A percentile compares a stretch with the other conserved stretches of the same genome.
Evolutionary conservation across 2,797 vertebrate species (phyloP).

Genomic region (Malacoraja senta): DNA sequence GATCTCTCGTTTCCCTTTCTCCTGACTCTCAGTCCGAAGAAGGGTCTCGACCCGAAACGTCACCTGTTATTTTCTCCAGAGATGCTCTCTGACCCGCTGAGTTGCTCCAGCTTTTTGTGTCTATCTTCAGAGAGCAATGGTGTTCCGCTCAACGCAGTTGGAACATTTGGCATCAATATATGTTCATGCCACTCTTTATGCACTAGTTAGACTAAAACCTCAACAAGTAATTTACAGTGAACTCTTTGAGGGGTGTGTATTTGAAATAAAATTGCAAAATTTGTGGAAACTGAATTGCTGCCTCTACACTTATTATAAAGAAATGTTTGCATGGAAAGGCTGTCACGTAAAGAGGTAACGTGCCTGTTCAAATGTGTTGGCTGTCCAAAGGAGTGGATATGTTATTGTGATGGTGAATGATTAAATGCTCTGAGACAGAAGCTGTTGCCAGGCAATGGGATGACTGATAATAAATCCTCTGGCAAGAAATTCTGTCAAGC

Average conservation of each 20-base stretch:
- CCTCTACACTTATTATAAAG: not conserved
- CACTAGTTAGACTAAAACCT: not conserved
- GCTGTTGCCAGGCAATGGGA: not conserved
- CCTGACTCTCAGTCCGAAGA: too few relatives aligned
- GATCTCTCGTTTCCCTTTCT: too few relatives aligned
- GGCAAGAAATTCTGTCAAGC: not conserved
- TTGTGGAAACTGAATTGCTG: not conserved
- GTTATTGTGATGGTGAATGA: not conserved
- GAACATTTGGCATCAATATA: not conserved
- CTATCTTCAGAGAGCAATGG: too few relatives aligned
- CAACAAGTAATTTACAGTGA: not conserved
- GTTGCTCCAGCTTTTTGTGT: too few relatives aligned
- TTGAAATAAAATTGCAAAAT: not conserved
- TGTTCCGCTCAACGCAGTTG: not conserved
- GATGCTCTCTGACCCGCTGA: too few relatives aligned
- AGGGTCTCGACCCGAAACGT: too few relatives aligned
- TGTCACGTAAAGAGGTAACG: not conserved
- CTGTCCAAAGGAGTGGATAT: not conserved
- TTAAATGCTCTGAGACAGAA: constrained; percentile 20
- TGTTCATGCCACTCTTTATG: not conserved
- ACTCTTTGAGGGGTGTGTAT: not conserved
- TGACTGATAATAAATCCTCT: not conserved
- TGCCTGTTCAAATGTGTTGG: not conserved
- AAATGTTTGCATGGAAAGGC: not conserved
- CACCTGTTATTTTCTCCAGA: too few relatives aligned